A percentile compares a stretch with the other conserved stretches of the same genome.
phyloP scores from a whole-genome alignment of 2,797 vertebrate species.

The Cyprinodon diabolis region DNA sequence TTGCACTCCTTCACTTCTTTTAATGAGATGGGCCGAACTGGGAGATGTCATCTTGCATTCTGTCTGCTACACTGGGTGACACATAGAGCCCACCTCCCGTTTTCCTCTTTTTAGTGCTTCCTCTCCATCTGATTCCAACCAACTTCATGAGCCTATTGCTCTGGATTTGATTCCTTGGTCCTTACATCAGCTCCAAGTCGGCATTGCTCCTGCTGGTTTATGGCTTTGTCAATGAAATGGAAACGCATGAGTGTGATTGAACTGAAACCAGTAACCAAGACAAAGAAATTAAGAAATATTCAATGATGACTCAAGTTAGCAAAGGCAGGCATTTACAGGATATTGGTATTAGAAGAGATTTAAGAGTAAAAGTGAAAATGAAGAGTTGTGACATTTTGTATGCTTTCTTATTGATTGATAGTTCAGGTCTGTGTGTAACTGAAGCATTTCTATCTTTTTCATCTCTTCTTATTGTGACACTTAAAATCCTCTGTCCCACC shows the following conservation, averaged over 20 bases:
- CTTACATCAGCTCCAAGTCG: constrained; percentile 12
- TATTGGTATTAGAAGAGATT: not conserved
- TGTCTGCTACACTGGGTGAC: constrained; percentile 50
- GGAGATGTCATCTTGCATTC: constrained; percentile 68
- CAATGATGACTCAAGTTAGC: constrained; percentile 26
- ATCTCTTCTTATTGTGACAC: constrained; percentile 51
- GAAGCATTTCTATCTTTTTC: constrained; percentile 54
- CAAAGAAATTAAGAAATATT: constrained; percentile 18
- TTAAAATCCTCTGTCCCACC: constrained; percentile 24
- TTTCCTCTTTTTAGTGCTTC: constrained; percentile 10
- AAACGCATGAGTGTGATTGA: constrained; percentile 39
- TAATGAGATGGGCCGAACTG: constrained; percentile 63
- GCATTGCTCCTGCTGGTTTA: constrained; percentile 53
- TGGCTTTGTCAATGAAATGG: constrained; percentile 65
- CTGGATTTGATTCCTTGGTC: constrained; percentile 39
- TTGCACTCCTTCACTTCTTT: constrained; percentile 61
- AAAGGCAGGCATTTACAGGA: constrained; percentile 15
- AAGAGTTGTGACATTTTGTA: constrained; percentile 44
- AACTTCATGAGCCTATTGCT: constrained; percentile 46
- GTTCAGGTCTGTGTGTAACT: constrained; percentile 40
- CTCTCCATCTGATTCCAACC: constrained; percentile 19
- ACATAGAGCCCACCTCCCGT: constrained; percentile 25
- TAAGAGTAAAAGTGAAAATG: constrained; percentile 30
- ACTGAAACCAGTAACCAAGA: constrained; percentile 30
- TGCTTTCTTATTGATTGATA: constrained; percentile 63